Base-by-base conservation (phyloP, 2,797 vertebrate genomes). In the Notolabrus celidotus region DNA sequence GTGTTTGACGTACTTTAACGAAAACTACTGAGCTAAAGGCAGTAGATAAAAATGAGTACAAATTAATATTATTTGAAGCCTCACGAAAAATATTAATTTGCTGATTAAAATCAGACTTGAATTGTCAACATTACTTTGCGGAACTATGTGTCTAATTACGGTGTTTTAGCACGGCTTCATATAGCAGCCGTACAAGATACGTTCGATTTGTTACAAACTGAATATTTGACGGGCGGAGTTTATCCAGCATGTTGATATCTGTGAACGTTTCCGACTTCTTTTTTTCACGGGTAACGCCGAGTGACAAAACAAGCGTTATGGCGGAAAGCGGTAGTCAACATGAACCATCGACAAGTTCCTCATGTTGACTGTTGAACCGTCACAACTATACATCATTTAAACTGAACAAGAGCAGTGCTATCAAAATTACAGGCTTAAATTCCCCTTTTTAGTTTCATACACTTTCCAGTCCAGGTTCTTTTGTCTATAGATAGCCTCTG, bases 131-230 rank as follows among this genome's bases (percentile, higher is more conserved):
- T 7, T 0, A 5, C 0, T 11, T 9, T 4, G 3, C 29, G 79
- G 87, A 87, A 88, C 87, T n/a, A 4, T 0, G 0, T 0, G 46
- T 0, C 0, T 27, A 12, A 12, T 16, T 5, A 25, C 2, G 0
- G 1, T 69, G 82, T 92, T 89, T 86, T 73, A 10, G 0, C 9
- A 56, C 82, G 86, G 58, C 58, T 10, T 9, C 0, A 45, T 86
- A 75, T 86, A 42, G 0, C 0, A 23, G 56, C 67, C 56, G 82
- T 12, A 78, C 45, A 0, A 7, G 1, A 0, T 69, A 11, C 20
- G 46, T 69, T 88, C 49, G 63, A 75, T 86, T 46, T 1, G 0
- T 0, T 0, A 0, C 0, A 36, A 0, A 7, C 0, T 0, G 0
- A 0, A 7, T 54, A 20, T 29, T 0, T 42, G 8, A 33, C 31